Conservation (phyloP, 37 sponge, comb jelly and placozoan species). For the Agelas oroides region DNA sequence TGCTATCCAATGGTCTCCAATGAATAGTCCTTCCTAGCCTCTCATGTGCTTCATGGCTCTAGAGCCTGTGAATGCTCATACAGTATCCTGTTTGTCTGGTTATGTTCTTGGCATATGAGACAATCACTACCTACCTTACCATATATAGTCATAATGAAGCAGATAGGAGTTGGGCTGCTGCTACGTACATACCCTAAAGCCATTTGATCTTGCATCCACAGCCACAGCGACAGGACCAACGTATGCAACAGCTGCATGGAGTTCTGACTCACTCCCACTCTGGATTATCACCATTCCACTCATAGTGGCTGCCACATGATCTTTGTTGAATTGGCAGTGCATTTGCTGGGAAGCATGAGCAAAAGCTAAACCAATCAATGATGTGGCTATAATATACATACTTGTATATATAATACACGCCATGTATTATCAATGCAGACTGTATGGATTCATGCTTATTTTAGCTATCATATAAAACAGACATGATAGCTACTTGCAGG, state of each 20-base stretch:
- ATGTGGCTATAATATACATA: background rate
- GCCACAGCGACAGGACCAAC: conserved; percentile 56
- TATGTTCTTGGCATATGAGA: too few relatives aligned
- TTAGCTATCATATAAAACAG: too few relatives aligned
- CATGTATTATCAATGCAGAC: too few relatives aligned
- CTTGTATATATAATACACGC: background rate
- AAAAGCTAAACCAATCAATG: background rate
- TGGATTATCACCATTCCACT: conserved; percentile 44
- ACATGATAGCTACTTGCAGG: too few relatives aligned
- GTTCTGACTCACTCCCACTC: conserved; percentile 40
- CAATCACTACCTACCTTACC: too few relatives aligned
- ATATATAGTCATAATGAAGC: too few relatives aligned
- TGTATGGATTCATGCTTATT: too few relatives aligned
- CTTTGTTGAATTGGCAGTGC: conserved; percentile 32
- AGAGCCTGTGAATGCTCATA: too few relatives aligned
- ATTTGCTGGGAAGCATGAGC: conserved; percentile 34
- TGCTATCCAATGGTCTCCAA: too few relatives aligned
- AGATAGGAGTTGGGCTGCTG: background rate
- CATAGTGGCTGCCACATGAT: conserved; percentile 38
- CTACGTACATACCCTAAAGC: conserved; percentile 36
- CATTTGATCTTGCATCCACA: conserved; percentile 37
- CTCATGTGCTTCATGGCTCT: too few relatives aligned
- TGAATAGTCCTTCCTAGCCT: too few relatives aligned
- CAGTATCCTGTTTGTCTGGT: too few relatives aligned
- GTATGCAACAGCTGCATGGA: conserved; percentile 50